Percentiles rank a stretch among this genome's conserved stretches.
phyloP scores from a whole-genome alignment of 2,888 invertebrate genomes.

The Parnassius smintheus region DNA sequence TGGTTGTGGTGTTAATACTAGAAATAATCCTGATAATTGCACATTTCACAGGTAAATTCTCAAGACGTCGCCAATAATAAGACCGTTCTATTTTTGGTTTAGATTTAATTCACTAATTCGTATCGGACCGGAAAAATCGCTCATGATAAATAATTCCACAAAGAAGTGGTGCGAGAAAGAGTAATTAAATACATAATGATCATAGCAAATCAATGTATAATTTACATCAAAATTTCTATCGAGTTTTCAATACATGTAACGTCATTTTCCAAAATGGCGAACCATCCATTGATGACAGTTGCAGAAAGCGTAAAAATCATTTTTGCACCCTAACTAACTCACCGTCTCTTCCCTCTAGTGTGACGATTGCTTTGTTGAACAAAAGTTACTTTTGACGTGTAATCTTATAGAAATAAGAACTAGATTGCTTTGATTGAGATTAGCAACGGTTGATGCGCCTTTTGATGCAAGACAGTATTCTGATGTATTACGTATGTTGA shows the following conservation, averaged over 20 bases:
- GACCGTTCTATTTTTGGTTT: no score
- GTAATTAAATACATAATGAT: no score
- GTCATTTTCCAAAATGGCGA: neutral
- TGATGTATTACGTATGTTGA: slow-evolving; percentile 2
- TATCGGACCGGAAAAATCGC: no score
- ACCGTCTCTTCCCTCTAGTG: neutral
- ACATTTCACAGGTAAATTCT: no score
- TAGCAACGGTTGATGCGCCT: slow-evolving; percentile 15
- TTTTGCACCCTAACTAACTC: slow-evolving; percentile 5
- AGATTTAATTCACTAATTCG: no score
- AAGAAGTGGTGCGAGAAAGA: no score
- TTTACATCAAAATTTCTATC: neutral
- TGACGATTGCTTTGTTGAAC: slow-evolving; percentile 11
- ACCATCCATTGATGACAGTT: slow-evolving; percentile 17
- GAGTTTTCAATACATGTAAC: slow-evolving; percentile 3
- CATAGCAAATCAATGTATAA: no score
- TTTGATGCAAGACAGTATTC: slow-evolving; percentile 6
- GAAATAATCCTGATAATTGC: no score
- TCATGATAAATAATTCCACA: no score
- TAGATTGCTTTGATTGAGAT: slow-evolving; percentile 13
- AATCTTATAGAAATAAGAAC: slow-evolving; percentile 9
- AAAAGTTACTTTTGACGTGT: slow-evolving; percentile 2
- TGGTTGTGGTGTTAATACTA: no score
- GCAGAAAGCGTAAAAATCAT: slow-evolving; percentile 16
- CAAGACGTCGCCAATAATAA: no score